phyloP scores from a whole-genome alignment of 2,797 vertebrate species.

The Centropyge bicolor region DNA sequence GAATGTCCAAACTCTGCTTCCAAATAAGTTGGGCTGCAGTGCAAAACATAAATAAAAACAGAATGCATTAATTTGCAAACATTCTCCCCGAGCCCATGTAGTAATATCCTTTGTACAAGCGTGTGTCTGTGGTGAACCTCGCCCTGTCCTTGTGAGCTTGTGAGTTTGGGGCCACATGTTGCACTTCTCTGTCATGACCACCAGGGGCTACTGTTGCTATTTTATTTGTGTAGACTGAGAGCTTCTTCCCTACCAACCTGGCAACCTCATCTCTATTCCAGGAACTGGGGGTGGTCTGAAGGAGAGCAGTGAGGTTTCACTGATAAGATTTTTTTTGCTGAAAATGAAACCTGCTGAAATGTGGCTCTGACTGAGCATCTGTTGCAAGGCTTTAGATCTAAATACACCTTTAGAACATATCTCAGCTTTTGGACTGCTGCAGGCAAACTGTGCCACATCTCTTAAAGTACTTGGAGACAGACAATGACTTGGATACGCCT shows the following conservation, averaged over 20 bases:
- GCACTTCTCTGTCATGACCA: slow-evolving; percentile 38
- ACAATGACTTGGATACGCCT: slow-evolving; percentile 20
- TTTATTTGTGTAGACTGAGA: background rate
- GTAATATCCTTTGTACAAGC: no score
- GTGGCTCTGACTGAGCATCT: background rate
- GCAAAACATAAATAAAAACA: no score
- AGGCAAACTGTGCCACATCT: background rate
- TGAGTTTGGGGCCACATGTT: background rate
- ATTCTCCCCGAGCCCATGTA: no score
- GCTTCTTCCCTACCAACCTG: slow-evolving; percentile 10
- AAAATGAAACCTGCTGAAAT: slow-evolving; percentile 8
- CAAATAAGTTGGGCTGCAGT: no score
- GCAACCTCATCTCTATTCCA: slow-evolving; percentile 34
- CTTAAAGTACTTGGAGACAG: background rate
- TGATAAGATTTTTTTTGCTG: slow-evolving; percentile 16
- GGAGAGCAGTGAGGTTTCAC: slow-evolving; percentile 28
- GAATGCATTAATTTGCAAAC: no score
- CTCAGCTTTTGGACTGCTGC: background rate
- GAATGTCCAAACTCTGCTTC: background rate
- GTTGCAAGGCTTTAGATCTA: background rate
- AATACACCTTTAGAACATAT: slow-evolving; percentile 5
- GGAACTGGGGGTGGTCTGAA: slow-evolving; percentile 15
- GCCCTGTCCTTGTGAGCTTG: no score
- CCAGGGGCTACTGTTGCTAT: slow-evolving; percentile 48
- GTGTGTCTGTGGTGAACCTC: no score